A percentile compares a stretch with the other conserved stretches of the same genome.
phyloP scores from a whole-genome alignment of 1,140 invertebrate genomes.

The Drosophila murphyi region DNA sequence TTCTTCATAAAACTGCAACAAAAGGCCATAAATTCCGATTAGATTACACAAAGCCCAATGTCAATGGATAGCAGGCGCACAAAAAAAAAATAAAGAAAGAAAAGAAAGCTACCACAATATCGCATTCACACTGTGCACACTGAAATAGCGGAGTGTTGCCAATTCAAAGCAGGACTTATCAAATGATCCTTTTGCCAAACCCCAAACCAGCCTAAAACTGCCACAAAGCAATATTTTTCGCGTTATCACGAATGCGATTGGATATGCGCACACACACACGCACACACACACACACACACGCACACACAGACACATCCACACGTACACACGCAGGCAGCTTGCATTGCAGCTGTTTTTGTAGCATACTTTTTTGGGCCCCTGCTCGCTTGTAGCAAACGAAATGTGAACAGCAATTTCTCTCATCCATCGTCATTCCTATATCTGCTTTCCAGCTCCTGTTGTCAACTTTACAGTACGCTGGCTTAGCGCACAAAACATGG shows the following conservation, averaged over 20 bases:
- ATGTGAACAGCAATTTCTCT: slow-evolving; percentile 13
- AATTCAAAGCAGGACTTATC: slow-evolving; percentile 57
- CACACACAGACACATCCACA: neutral
- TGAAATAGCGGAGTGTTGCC: slow-evolving; percentile 22
- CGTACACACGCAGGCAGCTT: neutral
- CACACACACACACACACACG: neutral
- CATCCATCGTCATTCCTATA: slow-evolving; percentile 19
- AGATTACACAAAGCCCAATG: slow-evolving; percentile 76
- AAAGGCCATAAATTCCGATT: slow-evolving; percentile 76
- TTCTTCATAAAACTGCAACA: slow-evolving; percentile 61
- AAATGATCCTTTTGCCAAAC: slow-evolving; percentile 48
- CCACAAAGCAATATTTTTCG: slow-evolving; percentile 28
- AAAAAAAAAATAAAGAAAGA: slow-evolving; percentile 12
- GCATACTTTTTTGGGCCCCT: slow-evolving; percentile 41
- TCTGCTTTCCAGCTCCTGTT: slow-evolving; percentile 18
- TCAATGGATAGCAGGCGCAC: slow-evolving; percentile 34
- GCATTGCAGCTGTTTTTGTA: slow-evolving; percentile 26
- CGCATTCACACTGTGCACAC: slow-evolving; percentile 47
- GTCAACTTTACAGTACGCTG: slow-evolving; percentile 53
- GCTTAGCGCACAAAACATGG: slow-evolving; percentile 45
- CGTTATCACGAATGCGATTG: slow-evolving; percentile 63
- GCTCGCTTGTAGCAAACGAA: neutral
- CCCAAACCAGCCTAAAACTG: slow-evolving; percentile 10
- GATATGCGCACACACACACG: slow-evolving; percentile 25
- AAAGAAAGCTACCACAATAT: slow-evolving; percentile 43